Base-by-base conservation (phyloP, 2,888 invertebrate genomes). In the Drosophila pseudotakahashii region DNA sequence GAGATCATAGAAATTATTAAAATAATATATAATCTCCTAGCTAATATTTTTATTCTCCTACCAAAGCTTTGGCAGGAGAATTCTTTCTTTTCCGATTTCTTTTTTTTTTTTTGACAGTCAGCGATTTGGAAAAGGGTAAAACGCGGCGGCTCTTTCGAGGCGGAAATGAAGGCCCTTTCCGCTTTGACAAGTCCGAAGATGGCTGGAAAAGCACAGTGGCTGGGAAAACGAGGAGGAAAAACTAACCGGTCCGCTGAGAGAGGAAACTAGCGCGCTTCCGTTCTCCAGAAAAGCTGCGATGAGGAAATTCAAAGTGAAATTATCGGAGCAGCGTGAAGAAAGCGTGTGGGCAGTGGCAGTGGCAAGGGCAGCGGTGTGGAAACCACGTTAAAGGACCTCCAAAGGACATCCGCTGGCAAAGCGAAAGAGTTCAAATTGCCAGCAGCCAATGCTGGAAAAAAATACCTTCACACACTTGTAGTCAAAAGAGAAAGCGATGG, bases 131-230 rank as follows among this genome's bases (percentile, higher is more conserved):
- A 23, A 11, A 37, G 39, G 59, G 48, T 16, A 52, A 66, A 66
- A 34, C 39, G 53, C 68, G 64, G 62, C 63, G 63, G 66, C 62
- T 61, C 67, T 72, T 63, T 62, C 75, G 75, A 74, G 78, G 72
- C 89, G 89, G 89, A 90, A 90, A 90, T 90, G 90, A 88, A 90
- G 81, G 87, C 87, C 84, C 84, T 87, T 90, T 90, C 89, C 89
- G 88, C 77, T 72, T 72, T 76, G 71, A 73, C 73, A 78, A 80
- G 75, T 69, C 77, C 73, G 71, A 83, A 84, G 88, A 88, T 87
- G 80, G 72, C 71, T 75, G 30, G 30, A 30, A 30, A 30, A 26
- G 26, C 9, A 7, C 42, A 2, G 19, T 44, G 68, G 70, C 51
- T 66, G 47, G 36, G 26, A 53, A 59, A 75, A 72, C 59, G 63